Evolutionary conservation across 2,113 vertebrate genomes (phyloP).

Genomic region (Percina caprodes): DNA sequence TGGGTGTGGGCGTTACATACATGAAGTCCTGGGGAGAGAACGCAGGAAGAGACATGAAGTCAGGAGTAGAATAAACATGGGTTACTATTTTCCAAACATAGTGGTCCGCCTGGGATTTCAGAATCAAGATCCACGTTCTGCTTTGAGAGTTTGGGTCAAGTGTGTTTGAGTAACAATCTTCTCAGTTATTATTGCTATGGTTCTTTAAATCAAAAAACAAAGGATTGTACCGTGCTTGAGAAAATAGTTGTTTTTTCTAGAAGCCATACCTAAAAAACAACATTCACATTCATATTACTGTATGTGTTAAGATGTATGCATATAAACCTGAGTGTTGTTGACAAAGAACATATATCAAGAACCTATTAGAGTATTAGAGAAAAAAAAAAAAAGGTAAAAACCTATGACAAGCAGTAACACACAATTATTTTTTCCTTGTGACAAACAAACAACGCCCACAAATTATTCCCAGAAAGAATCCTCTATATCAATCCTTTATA

Average conservation of each 20-base stretch:
- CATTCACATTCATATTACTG: background rate
- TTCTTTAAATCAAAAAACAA: background rate
- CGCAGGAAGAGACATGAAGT: background rate
- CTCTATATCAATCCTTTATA: no score
- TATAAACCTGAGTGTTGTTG: background rate
- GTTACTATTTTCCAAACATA: background rate
- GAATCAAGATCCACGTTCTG: background rate
- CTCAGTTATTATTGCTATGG: background rate
- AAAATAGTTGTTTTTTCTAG: background rate
- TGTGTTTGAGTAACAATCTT: background rate
- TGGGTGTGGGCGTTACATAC: conserved; percentile 86
- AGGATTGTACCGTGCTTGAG: background rate
- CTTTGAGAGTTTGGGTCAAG: no score
- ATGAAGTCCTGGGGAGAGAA: conserved; percentile 80
- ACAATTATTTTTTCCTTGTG: background rate
- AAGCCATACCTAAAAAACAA: background rate
- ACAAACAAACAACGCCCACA: background rate
- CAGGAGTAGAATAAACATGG: background rate
- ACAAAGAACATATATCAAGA: background rate
- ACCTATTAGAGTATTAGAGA: background rate
- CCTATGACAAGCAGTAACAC: background rate
- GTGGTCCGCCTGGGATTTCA: background rate
- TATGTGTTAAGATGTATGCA: background rate
- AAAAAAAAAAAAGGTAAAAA: background rate
- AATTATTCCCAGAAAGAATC: background rate